Evolutionary conservation across 2,113 vertebrate genomes (phyloP).

Genomic region (Spilogale gracilis): DNA sequence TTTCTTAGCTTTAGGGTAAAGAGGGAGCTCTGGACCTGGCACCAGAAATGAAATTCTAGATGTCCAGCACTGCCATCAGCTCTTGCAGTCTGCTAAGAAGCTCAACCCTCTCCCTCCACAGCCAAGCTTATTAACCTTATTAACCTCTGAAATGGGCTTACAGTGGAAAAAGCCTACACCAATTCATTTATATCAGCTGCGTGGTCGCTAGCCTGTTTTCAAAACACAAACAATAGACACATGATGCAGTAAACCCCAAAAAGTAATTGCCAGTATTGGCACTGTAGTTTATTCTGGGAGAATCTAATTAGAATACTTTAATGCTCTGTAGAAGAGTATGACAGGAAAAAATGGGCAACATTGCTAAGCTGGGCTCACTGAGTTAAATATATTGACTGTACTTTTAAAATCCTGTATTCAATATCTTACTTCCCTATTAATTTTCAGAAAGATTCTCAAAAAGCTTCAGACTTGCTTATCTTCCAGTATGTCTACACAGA

Average conservation of each 20-base stretch:
- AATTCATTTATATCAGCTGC: background rate
- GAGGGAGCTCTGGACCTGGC: background rate
- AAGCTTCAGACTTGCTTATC: slow-evolving; percentile 13
- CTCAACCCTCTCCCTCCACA: background rate
- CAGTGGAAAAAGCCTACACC: background rate
- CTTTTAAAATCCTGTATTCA: background rate
- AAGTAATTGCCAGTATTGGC: background rate
- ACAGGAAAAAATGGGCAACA: background rate
- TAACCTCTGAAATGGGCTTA: background rate
- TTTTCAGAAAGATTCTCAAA: slow-evolving; percentile 72
- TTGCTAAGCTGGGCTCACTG: background rate
- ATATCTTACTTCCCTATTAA: slow-evolving; percentile 9
- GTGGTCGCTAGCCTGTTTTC: background rate
- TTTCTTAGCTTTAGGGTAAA: background rate
- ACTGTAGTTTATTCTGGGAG: background rate
- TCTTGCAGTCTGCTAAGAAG: background rate
- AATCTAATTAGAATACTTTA: slow-evolving; percentile 42
- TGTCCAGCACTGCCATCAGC: fast-evolving
- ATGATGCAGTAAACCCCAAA: slow-evolving; percentile 30
- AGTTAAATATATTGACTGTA: background rate
- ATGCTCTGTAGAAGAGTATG: background rate
- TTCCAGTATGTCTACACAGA: background rate
- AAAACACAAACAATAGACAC: slow-evolving; percentile 5
- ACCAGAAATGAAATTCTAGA: background rate
- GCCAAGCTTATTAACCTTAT: background rate